Conservation (phyloP, 2,888 invertebrate genomes). For the Sicus ferrugineus region DNA sequence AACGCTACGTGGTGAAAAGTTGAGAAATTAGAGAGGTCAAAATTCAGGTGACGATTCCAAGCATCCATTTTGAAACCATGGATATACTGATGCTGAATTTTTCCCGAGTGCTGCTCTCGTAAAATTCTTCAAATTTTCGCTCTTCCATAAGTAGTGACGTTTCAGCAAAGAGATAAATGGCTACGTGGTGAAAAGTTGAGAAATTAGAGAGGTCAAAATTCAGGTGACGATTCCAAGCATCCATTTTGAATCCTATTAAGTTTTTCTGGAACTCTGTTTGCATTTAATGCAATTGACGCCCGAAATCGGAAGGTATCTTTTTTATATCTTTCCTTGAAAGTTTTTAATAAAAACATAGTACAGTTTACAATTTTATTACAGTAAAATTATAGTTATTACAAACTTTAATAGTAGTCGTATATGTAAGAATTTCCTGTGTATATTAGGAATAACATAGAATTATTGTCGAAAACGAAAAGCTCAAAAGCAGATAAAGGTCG, state of each 20-base stretch:
- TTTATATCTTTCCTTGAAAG: background rate
- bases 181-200: no score
- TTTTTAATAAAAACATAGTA: background rate
- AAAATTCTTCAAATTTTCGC: no score
- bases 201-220: no score
- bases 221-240: background rate
- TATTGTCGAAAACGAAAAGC: background rate
- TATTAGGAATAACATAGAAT: background rate
- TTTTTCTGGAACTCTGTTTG: background rate
- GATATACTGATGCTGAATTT: no score
- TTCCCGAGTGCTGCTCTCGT: no score
- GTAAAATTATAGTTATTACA: no score
- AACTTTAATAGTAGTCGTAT: background rate
- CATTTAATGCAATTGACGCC: no score
- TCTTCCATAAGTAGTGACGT: no score
- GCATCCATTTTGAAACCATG: background rate
- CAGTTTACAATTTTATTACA: background rate
- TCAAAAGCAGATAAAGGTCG: background rate
- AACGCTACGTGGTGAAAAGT: no score
- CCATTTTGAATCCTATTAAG: background rate
- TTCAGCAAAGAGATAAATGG: no score
- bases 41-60: background rate
- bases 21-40: no score
- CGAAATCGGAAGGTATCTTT: background rate
- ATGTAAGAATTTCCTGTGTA: background rate